phyloP scores from a whole-genome alignment of 2,113 vertebrate species.

The Rhea pennata region DNA sequence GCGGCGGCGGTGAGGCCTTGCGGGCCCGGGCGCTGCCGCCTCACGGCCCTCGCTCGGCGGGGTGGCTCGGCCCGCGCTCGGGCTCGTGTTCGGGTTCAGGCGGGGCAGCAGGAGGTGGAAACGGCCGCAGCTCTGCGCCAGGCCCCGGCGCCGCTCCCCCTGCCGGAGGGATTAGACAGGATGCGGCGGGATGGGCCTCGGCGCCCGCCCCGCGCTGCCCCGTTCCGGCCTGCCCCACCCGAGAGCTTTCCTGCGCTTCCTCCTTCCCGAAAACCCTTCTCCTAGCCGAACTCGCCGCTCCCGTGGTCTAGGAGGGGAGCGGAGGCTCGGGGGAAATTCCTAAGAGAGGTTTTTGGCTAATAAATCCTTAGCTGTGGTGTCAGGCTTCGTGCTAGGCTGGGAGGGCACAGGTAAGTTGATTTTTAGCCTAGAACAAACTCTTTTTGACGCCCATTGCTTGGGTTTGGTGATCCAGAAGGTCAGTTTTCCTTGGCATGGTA shows the following conservation, averaged over 20 bases:
- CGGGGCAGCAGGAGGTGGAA: not conserved
- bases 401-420: not conserved
- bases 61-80: too few species aligned
- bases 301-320: not conserved
- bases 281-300: not conserved
- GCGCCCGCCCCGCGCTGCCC: slow-evolving; percentile 9
- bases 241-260: not conserved
- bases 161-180: not conserved
- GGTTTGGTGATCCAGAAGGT: not conserved
- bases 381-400: not conserved
- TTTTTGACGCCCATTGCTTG: not conserved
- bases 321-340: accelerated
- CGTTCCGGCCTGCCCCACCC: slow-evolving; percentile 45
- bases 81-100: too few species aligned
- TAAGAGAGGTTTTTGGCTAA: not conserved
- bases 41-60: too few species aligned
- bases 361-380: not conserved
- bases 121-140: not conserved
- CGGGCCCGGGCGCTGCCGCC: not conserved
- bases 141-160: slow-evolving; percentile 8
- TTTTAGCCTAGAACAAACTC: not conserved
- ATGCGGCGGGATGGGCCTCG: slow-evolving; percentile 1
- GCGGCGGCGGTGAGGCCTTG: not conserved
- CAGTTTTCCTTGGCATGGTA: not conserved
- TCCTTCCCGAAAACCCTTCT: too few species aligned